Evolutionary conservation across 2,888 invertebrate species (phyloP).

Genomic region (Anagyrus pseudococci): DNA sequence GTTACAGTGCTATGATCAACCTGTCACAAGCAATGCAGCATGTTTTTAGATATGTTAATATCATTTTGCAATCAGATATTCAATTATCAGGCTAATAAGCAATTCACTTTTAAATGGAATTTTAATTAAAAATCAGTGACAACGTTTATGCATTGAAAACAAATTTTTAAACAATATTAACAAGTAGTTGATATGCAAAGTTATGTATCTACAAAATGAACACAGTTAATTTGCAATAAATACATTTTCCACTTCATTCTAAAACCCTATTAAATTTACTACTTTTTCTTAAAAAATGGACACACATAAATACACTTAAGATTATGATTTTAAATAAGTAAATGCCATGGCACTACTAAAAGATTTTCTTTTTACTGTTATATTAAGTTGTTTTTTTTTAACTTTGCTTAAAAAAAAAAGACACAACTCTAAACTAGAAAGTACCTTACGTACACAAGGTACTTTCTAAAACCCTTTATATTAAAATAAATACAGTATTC

Average conservation of each 20-base stretch:
- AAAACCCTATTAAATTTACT: conserved; percentile 19
- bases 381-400: conserved; percentile 5
- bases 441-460: too few relatives aligned
- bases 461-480: conserved; percentile 6
- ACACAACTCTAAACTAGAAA: conserved; percentile 17
- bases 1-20: background rate
- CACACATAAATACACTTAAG: conserved; percentile 31
- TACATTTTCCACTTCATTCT: conserved; percentile 20
- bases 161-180: conserved; percentile 17
- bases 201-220: conserved; percentile 32
- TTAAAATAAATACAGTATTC: conserved; percentile 13
- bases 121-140: conserved; percentile 4
- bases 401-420: conserved; percentile 13
- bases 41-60: background rate
- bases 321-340: conserved; percentile 28
- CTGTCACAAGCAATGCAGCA: too few relatives aligned
- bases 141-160: background rate
- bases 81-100: background rate
- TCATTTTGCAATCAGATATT: background rate
- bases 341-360: conserved; percentile 35
- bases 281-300: conserved; percentile 27
- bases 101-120: conserved; percentile 4
- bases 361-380: conserved; percentile 20
- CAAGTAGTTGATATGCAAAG: conserved; percentile 22
- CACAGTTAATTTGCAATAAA: conserved; percentile 20